Conservation (phyloP, 1,140 invertebrate genomes). For the Homarus americanus region DNA sequence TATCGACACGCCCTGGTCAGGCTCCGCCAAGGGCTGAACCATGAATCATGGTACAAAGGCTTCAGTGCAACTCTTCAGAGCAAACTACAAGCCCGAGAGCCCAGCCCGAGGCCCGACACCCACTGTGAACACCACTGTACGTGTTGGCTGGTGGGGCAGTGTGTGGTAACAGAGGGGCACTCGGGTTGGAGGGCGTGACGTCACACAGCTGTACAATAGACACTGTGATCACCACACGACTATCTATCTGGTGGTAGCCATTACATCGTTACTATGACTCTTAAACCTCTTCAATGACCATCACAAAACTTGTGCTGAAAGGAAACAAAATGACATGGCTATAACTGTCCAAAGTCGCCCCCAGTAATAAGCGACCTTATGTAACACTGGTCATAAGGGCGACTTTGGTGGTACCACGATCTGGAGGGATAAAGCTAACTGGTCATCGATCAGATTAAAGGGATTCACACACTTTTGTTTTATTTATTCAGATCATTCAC, state of each 20-base stretch:
- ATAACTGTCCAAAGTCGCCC: constrained; percentile 1
- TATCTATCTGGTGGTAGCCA: constrained; percentile 2
- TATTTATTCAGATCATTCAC: neutral
- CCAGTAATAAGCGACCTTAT: neutral
- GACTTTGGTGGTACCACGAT: constrained; percentile 15
- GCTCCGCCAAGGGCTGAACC: neutral
- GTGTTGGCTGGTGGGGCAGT: too few relatives aligned
- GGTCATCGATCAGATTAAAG: neutral
- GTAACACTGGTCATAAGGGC: constrained; percentile 20
- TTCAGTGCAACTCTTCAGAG: constrained; percentile 28
- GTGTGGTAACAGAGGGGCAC: neutral
- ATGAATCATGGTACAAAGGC: constrained; percentile 26
- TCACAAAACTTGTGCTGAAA: constrained; percentile 44
- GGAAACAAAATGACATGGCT: constrained; percentile 46
- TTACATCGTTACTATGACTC: constrained; percentile 40
- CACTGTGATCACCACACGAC: constrained; percentile 64
- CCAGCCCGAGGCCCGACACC: constrained; percentile 9
- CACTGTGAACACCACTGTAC: too few relatives aligned
- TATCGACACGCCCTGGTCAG: neutral
- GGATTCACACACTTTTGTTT: neutral
- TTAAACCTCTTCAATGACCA: constrained; percentile 49
- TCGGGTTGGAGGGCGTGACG: constrained; percentile 4
- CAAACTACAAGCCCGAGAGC: constrained; percentile 32
- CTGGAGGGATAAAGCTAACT: constrained; percentile 17
- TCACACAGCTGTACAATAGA: constrained; percentile 51